These are phyloP conservation scores for Drosophila sordidula DNA, from an alignment of 2,888 invertebrate genomes.

Conservation along the genomic window DNA sequence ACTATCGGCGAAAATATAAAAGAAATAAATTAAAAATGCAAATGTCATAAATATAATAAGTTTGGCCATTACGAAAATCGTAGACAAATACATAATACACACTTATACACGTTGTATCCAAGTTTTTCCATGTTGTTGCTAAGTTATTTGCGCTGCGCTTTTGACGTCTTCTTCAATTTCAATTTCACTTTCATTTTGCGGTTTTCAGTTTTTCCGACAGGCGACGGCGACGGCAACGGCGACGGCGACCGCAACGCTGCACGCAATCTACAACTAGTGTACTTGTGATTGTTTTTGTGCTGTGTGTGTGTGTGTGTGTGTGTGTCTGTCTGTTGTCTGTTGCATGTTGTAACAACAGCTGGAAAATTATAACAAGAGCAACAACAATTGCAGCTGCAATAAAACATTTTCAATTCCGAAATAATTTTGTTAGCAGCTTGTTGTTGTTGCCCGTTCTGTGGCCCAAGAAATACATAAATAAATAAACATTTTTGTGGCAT, in stretches of 20 bases:
- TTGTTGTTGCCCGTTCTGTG: slow-evolving; percentile 52
- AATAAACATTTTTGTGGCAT: slow-evolving; percentile 12
- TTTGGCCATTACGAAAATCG: slow-evolving; percentile 44
- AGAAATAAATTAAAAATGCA: slow-evolving; percentile 43
- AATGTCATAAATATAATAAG: slow-evolving; percentile 52
- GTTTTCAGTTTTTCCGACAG: slow-evolving; percentile 71
- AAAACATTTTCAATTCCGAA: slow-evolving; percentile 51
- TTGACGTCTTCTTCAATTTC: slow-evolving; percentile 77
- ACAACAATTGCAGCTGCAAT: slow-evolving; percentile 50
- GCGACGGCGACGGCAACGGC: slow-evolving; percentile 28
- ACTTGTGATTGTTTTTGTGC: slow-evolving; percentile 16
- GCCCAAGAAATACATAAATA: slow-evolving; percentile 27
- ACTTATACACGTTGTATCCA: slow-evolving; percentile 7
- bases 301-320: slow-evolving; percentile 25
- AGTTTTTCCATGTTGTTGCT: slow-evolving; percentile 13
- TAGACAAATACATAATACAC: slow-evolving; percentile 37
- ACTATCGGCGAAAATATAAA: slow-evolving; percentile 5
- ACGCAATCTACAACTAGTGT: slow-evolving; percentile 63
- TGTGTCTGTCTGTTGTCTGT: slow-evolving; percentile 21
- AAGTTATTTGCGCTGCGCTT: slow-evolving; percentile 43
- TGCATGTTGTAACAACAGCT: slow-evolving; percentile 75
- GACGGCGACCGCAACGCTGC: slow-evolving; percentile 59
- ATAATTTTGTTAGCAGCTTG: slow-evolving; percentile 37
- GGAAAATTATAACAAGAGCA: slow-evolving; percentile 68
- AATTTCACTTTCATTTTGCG: slow-evolving; percentile 78